Evolutionary conservation across 2,113 vertebrate species (phyloP).

Genomic region (Ictidomys tridecemlineatus): DNA sequence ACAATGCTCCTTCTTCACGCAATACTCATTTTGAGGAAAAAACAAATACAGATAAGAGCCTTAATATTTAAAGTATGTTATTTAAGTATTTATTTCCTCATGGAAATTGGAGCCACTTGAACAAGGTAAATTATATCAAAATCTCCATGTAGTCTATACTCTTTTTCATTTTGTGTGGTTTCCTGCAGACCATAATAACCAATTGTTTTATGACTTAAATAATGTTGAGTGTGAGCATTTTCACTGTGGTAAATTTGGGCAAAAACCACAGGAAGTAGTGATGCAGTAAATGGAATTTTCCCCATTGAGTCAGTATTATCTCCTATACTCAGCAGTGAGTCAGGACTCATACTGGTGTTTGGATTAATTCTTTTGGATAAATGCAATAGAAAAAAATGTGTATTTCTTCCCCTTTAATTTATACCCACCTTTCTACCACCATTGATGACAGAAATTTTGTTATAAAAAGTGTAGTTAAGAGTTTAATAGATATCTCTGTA

Average conservation of each 20-base stretch:
- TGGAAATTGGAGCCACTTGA: slow-evolving; percentile 50
- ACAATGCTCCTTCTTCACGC: background rate
- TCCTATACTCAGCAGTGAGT: background rate
- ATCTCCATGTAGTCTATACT: background rate
- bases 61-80: background rate
- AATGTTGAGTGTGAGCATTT: slow-evolving; percentile 64
- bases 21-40: background rate
- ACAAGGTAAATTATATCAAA: slow-evolving; percentile 60
- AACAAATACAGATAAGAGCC: background rate
- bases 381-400: background rate
- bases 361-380: background rate
- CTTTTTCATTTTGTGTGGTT: slow-evolving; percentile 69
- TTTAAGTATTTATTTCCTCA: background rate
- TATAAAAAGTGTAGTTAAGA: background rate
- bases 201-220: slow-evolving; percentile 74
- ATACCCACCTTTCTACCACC: background rate
- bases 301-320: background rate
- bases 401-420: background rate
- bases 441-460: background rate
- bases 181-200: slow-evolving; percentile 57
- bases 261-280: slow-evolving; percentile 62
- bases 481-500: background rate
- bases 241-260: slow-evolving; percentile 66
- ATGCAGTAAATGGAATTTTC: slow-evolving; percentile 58
- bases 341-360: background rate